Evolutionary conservation across 2,888 invertebrate genomes (phyloP).

Genomic region (Archips crataeganus): DNA sequence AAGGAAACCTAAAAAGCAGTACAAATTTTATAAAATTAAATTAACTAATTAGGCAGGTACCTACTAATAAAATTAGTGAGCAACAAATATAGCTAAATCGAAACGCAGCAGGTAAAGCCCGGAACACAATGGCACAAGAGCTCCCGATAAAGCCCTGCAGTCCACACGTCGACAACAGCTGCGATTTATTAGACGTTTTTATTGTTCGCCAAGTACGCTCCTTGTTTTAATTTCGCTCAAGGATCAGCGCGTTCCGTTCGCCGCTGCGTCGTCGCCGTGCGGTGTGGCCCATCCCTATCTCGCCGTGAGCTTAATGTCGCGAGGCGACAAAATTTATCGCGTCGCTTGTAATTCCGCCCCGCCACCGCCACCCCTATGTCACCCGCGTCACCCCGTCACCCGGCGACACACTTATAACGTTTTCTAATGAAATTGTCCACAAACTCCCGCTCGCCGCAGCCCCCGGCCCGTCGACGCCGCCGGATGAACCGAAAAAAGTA

Average conservation of each 20-base stretch:
- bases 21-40: too few relatives aligned
- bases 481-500: conserved; percentile 85
- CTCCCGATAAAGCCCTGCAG: conserved; percentile 69
- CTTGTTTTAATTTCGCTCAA: conserved; percentile 80
- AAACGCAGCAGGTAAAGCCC: conserved; percentile 52
- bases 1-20: too few relatives aligned
- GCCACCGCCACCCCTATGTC: conserved; percentile 62
- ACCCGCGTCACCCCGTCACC: conserved; percentile 76
- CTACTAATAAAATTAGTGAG: not conserved
- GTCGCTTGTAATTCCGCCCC: conserved; percentile 80
- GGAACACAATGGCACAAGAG: conserved; percentile 69
- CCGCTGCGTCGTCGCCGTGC: conserved; percentile 53
- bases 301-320: conserved; percentile 77
- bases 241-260: conserved; percentile 71
- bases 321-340: conserved; percentile 84
- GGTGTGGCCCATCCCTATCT: conserved; percentile 60
- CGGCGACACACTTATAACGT: conserved; percentile 82
- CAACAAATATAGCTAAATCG: conserved; percentile 1
- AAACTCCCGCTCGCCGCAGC: conserved; percentile 77
- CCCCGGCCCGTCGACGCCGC: conserved; percentile 77
- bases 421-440: conserved; percentile 86
- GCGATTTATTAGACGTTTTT: conserved; percentile 80
- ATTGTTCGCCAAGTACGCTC: conserved; percentile 78
- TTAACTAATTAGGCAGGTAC: too few relatives aligned
- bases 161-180: conserved; percentile 67